These are phyloP conservation scores for Dreissena rostriformis DNA, from an alignment of 1,140 invertebrate genomes.

Conservation along the genomic window DNA sequence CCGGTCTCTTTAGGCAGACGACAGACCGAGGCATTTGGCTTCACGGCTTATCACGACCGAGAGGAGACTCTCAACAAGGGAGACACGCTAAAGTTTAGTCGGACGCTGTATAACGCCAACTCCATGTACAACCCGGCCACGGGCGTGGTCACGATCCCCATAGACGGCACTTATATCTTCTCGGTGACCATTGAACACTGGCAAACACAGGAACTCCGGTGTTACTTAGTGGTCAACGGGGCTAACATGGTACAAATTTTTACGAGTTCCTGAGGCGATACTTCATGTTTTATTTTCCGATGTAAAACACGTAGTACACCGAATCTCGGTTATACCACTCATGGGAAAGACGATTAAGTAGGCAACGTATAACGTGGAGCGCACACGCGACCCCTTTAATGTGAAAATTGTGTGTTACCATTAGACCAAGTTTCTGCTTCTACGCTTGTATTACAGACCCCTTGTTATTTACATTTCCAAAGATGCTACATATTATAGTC, in stretches of 20 bases:
- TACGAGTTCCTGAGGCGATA: too few relatives aligned
- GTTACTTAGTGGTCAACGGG: background rate
- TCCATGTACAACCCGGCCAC: background rate
- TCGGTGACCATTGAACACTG: slow-evolving; percentile 1
- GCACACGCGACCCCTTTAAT: too few relatives aligned
- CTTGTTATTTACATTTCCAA: too few relatives aligned
- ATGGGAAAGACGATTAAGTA: too few relatives aligned
- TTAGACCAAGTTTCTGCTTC: too few relatives aligned
- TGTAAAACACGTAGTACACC: too few relatives aligned
- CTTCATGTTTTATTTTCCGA: too few relatives aligned
- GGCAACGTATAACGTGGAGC: too few relatives aligned
- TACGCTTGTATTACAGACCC: too few relatives aligned
- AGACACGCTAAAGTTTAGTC: background rate
- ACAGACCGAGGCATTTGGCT: background rate
- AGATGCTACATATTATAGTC: too few relatives aligned
- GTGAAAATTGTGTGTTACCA: too few relatives aligned
- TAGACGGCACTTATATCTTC: background rate
- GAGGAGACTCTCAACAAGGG: background rate
- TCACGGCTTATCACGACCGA: background rate
- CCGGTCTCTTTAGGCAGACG: background rate
- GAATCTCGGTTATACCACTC: too few relatives aligned
- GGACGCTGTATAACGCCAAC: background rate
- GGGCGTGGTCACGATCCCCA: background rate
- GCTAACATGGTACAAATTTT: background rate
- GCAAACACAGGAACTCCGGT: background rate